phyloP scores from a whole-genome alignment of 2,797 vertebrate genomes.

The Xiphorhynchus erythropygius region DNA sequence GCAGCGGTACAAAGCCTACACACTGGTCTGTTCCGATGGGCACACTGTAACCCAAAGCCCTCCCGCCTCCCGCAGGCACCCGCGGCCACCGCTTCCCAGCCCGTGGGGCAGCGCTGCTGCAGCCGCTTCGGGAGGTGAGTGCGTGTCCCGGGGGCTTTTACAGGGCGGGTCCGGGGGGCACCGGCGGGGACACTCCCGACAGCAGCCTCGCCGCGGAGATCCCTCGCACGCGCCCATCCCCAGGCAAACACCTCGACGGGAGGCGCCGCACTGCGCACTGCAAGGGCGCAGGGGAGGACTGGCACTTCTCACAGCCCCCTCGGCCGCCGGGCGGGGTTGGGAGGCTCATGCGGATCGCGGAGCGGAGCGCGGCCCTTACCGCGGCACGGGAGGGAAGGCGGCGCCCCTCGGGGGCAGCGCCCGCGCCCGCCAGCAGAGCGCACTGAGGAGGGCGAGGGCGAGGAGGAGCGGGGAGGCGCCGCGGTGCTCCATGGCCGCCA shows the following conservation, averaged over 20 bases:
- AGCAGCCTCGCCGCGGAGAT: neutral
- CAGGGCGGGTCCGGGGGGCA: neutral
- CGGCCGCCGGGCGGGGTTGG: neutral
- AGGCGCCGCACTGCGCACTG: fast-evolving
- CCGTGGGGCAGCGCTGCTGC: neutral
- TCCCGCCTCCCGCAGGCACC: fast-evolving
- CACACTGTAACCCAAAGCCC: neutral
- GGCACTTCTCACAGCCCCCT: neutral
- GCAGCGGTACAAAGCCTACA: neutral
- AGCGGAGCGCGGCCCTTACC: conserved; percentile 6
- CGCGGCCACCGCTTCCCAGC: fast-evolving
- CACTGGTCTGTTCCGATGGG: neutral
- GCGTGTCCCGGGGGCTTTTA: neutral
- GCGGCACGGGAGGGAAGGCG: conserved; percentile 21
- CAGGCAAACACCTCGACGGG: neutral
- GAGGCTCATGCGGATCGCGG: neutral
- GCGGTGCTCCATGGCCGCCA: conserved; percentile 85
- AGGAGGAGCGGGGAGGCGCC: conserved; percentile 85
- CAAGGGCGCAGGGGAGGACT: fast-evolving
- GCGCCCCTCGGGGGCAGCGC: conserved; percentile 79
- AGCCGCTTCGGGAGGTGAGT: neutral
- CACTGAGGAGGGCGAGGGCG: conserved; percentile 83
- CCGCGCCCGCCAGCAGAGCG: conserved; percentile 83
- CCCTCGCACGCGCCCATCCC: fast-evolving
- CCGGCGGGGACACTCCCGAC: neutral